Conservation (phyloP, 1,140 invertebrate genomes). For the Macrostomum lignano region DNA sequence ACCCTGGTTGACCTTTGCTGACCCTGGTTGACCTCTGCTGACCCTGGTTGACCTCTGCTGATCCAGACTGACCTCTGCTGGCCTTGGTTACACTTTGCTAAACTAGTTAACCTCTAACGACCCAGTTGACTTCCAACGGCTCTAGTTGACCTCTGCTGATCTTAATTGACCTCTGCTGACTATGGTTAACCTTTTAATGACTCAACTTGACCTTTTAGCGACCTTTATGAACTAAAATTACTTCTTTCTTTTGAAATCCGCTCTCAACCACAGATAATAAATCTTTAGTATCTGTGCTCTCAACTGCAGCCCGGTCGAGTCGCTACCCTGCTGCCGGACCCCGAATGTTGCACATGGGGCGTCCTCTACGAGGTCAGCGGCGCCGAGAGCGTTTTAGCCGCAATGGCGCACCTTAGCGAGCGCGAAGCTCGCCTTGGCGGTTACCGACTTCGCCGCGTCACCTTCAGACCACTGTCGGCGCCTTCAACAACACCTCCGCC, state of each 20-base stretch:
- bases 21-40: too few species aligned
- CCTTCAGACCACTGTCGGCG: constrained; percentile 14
- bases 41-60: background rate
- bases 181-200: background rate
- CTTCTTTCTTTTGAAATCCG: background rate
- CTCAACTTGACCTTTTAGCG: background rate
- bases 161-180: background rate
- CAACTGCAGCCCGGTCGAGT: constrained; percentile 47
- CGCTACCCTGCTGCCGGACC: constrained; percentile 45
- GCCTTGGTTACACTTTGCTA: background rate
- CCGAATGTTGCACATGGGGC: constrained; percentile 47
- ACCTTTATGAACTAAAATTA: background rate
- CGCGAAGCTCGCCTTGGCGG: constrained; percentile 42
- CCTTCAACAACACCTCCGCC: too few species aligned
- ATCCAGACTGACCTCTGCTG: background rate
- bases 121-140: background rate
- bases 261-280: too few species aligned
- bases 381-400: constrained; percentile 36
- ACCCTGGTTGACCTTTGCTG: too few species aligned
- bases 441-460: constrained; percentile 7
- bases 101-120: background rate
- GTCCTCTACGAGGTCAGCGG: constrained; percentile 52
- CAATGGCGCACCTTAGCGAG: constrained; percentile 50
- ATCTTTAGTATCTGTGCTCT: too few species aligned
- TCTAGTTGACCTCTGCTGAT: background rate